These are phyloP conservation scores for Stenichneumon culpator DNA, from an alignment of 2,888 invertebrate genomes.

Conservation along the genomic window DNA sequence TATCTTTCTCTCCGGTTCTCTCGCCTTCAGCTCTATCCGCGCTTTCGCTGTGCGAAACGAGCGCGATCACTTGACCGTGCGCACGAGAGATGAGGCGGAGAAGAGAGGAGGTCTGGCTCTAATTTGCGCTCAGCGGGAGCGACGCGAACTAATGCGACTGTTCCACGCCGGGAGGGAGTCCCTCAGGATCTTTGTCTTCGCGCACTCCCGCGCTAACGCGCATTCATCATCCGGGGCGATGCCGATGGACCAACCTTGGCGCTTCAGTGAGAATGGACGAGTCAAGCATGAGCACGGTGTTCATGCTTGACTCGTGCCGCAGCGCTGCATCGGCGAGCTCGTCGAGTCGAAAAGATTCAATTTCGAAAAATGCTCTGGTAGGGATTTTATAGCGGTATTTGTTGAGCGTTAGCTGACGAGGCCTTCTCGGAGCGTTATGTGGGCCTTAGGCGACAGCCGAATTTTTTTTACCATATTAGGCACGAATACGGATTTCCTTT, in stretches of 20 bases:
- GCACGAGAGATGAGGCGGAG: conserved; percentile 26
- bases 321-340: too few relatives aligned
- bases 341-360: background rate
- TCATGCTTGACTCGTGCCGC: background rate
- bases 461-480: background rate
- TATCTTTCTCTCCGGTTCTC: conserved; percentile 56
- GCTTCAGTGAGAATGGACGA: background rate
- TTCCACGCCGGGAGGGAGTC: conserved; percentile 80
- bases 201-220: conserved; percentile 82
- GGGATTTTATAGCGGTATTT: background rate
- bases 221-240: conserved; percentile 79
- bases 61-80: conserved; percentile 55
- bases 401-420: background rate
- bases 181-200: conserved; percentile 80
- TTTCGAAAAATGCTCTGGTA: background rate
- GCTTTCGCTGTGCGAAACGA: conserved; percentile 67
- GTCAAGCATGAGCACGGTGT: background rate
- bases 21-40: conserved; percentile 50
- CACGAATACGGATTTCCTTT: background rate
- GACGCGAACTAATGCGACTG: conserved; percentile 83
- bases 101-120: conserved; percentile 76
- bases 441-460: background rate
- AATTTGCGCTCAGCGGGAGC: conserved; percentile 84
- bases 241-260: conserved; percentile 56
- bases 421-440: too few relatives aligned